Conservation (phyloP, 2,888 invertebrate species). For the Himalopsyche tibetana region DNA sequence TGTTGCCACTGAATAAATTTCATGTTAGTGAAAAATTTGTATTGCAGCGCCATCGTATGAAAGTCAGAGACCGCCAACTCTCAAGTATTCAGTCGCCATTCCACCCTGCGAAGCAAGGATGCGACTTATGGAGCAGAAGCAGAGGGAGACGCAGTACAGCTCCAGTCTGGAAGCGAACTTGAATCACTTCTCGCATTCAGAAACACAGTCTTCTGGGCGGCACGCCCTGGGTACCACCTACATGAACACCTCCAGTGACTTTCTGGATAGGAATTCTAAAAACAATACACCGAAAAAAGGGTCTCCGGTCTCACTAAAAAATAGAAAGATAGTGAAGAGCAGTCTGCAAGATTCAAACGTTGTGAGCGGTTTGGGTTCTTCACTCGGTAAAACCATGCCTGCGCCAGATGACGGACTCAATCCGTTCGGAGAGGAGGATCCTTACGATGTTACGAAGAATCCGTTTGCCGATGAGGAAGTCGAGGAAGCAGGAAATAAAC, state of each 20-base stretch:
- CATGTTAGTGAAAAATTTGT: not conserved
- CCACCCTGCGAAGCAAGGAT: constrained; percentile 79
- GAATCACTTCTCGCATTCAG: constrained; percentile 66
- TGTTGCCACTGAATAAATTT: not conserved
- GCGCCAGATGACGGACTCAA: constrained; percentile 52
- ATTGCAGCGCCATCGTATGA: constrained; percentile 52
- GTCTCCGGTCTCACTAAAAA: constrained; percentile 61
- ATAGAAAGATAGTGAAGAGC: constrained; percentile 49
- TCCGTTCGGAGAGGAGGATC: constrained; percentile 65
- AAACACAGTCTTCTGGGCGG: constrained; percentile 50
- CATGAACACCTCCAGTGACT: constrained; percentile 61
- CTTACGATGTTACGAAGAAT: constrained; percentile 67
- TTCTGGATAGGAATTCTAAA: constrained; percentile 61
- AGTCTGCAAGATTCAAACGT: not conserved
- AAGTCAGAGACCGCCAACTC: constrained; percentile 44
- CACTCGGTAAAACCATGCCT: constrained; percentile 67
- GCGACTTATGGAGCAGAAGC: constrained; percentile 74
- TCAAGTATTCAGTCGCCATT: constrained; percentile 71
- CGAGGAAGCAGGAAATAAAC: constrained; percentile 80
- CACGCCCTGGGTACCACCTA: constrained; percentile 51
- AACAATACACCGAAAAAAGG: constrained; percentile 61
- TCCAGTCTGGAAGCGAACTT: constrained; percentile 81
- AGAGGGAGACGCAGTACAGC: constrained; percentile 73
- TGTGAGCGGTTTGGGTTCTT: constrained; percentile 65
- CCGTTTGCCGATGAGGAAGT: constrained; percentile 72